These are phyloP conservation scores for Salticus scenicus DNA, from an alignment of 2,888 invertebrate species.

Conservation along the genomic window DNA sequence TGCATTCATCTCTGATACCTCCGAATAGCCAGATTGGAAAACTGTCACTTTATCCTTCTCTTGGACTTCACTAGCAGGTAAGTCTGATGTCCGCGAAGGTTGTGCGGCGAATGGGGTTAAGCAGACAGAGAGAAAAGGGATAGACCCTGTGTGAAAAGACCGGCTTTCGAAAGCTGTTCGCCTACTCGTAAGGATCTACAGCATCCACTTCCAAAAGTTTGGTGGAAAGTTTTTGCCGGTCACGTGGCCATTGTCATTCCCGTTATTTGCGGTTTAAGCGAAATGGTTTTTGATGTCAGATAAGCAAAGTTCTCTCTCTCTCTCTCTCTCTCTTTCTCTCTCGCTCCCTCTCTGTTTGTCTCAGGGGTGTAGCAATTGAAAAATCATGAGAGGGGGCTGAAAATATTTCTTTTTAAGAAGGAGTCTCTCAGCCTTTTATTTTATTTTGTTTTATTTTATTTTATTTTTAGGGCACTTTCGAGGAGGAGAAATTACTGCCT, in stretches of 20 bases:
- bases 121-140: constrained; percentile 5
- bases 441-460: no score
- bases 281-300: background rate
- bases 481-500: no score
- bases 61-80: background rate
- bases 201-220: background rate
- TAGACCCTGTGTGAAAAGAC: constrained; percentile 36
- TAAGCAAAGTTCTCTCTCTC: no score
- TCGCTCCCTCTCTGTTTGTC: no score
- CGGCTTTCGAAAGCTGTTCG: constrained; percentile 50
- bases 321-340: no score
- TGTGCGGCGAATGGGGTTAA: constrained; percentile 45
- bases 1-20: constrained; percentile 12
- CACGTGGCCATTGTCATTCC: constrained; percentile 4
- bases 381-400: no score
- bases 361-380: no score
- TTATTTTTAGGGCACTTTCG: no score
- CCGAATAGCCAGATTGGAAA: constrained; percentile 9
- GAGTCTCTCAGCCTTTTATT: no score
- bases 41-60: constrained; percentile 19
- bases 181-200: constrained; percentile 32
- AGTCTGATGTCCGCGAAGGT: background rate
- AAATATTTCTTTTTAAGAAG: no score
- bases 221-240: background rate
- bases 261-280: background rate